These are phyloP conservation scores for Eospalax fontanierii DNA, from an alignment of 2,797 vertebrate genomes.

Conservation along the genomic window DNA sequence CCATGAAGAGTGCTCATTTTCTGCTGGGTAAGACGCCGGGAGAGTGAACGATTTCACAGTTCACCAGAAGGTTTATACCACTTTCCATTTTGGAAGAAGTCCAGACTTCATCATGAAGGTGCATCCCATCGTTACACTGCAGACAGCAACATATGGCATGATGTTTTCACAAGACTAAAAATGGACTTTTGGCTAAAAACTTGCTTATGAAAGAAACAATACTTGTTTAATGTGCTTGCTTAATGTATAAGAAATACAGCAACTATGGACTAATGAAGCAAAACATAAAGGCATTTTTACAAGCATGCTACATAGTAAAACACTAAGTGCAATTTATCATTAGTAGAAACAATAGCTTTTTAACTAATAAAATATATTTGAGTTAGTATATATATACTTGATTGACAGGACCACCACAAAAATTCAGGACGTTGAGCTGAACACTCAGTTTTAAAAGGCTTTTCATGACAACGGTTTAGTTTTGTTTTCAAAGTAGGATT, in stretches of 20 bases:
- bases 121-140: slow-evolving; percentile 74
- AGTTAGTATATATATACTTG: not conserved
- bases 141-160: slow-evolving; percentile 87
- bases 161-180: slow-evolving; percentile 70
- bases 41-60: slow-evolving; percentile 53
- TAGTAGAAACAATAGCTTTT: not conserved
- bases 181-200: slow-evolving; percentile 63
- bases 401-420: not conserved
- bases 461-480: not conserved
- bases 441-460: not conserved
- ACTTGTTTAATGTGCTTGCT: not conserved
- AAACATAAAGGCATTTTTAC: not conserved
- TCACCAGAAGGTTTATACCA: slow-evolving; percentile 31
- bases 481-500: not conserved
- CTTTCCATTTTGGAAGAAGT: slow-evolving; percentile 79
- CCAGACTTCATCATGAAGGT: slow-evolving; percentile 81
- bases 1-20: not conserved
- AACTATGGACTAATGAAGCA: slow-evolving; percentile 34
- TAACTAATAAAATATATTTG: not conserved
- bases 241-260: slow-evolving; percentile 25
- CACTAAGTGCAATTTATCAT: not conserved
- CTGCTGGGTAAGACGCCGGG: slow-evolving; percentile 7
- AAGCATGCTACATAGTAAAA: not conserved
- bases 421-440: not conserved
- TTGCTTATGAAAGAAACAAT: slow-evolving; percentile 59